Conservation (phyloP, 2,888 invertebrate species). For the Mimas tiliae region DNA sequence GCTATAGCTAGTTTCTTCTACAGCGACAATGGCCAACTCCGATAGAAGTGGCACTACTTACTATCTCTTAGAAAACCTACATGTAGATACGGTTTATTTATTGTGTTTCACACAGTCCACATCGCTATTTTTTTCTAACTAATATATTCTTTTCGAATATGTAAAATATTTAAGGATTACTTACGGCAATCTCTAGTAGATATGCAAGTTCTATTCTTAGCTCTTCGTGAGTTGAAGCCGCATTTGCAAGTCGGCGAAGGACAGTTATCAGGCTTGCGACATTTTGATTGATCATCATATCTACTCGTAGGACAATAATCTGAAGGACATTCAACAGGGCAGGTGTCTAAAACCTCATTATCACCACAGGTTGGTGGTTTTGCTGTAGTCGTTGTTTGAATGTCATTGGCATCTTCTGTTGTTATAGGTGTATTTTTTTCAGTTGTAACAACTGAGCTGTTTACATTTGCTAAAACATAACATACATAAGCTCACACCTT, state of each 20-base stretch:
- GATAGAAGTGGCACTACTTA: no score
- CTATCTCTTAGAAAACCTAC: no score
- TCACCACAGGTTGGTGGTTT: slow-evolving; percentile 32
- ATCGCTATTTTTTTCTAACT: no score
- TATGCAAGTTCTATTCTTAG: slow-evolving; percentile 54
- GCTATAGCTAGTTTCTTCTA: no score
- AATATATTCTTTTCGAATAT: not conserved
- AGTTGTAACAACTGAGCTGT: not conserved
- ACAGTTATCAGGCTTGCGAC: slow-evolving; percentile 42
- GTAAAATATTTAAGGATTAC: not conserved
- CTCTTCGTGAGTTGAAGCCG: slow-evolving; percentile 50
- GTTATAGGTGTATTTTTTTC: slow-evolving; percentile 12
- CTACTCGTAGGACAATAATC: slow-evolving; percentile 34
- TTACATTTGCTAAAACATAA: not conserved
- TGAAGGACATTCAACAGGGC: slow-evolving; percentile 37
- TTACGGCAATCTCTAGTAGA: slow-evolving; percentile 36
- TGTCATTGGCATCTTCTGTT: not conserved
- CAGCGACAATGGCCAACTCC: no score
- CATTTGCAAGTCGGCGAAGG: slow-evolving; percentile 55
- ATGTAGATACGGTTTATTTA: no score
- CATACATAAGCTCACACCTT: no score
- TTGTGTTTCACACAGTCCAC: no score
- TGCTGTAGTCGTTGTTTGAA: not conserved
- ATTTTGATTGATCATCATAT: slow-evolving; percentile 32
- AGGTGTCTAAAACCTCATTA: slow-evolving; percentile 35